Evolutionary conservation across 2,888 invertebrate species (phyloP), one percentile per base, ranked within the genome.

Genomic region (Chironomus riparius): DNA sequence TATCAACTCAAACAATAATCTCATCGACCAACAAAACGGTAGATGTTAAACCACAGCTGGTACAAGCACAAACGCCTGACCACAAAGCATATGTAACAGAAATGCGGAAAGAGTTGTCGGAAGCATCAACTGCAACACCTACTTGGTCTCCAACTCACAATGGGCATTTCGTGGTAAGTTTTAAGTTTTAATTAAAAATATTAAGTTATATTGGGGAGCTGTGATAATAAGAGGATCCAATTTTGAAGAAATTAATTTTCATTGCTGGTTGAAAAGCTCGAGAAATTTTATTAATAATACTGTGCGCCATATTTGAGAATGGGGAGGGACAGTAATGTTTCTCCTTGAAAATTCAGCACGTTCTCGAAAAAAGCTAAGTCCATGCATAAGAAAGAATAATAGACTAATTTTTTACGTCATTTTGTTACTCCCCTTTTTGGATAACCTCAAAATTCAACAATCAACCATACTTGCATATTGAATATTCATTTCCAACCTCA

Each of bases 1-100:
- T 78, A 74, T 77, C 77, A 38, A 15, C 81, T 81, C 80, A 82
- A 80, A 80, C 81, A 78, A 5, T 77, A 4, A 76, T 24, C 24
- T 12, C 62, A 50, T 56, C 70, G 62, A 50, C 22, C 1, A n/a
- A 22, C 21, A 47, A 7, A 50, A 18, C 13, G 38, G 70, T 47
- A 21, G 76, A 76, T 68, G 38, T 69, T 10, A 78, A 79, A 69
- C 78, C 78, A 28, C 79, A 78, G 12, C 79, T 77, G 18, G 79
- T 79, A 21, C 79, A 78, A 47, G 61, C 72, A 12, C 74, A 65
- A 15, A 74, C 74, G 15, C 74, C 74, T 15, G 74, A 74, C 38
- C 74, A 74, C 47, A 74, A 74, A 68, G 15, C 38, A 22, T 74
- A 72, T 47, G 72, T 72, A n/a, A 61, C 74, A 10, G 68, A 74